Evolutionary conservation across 2,888 invertebrate species (phyloP).

Genomic region (Tenthredo scrophulariae): DNA sequence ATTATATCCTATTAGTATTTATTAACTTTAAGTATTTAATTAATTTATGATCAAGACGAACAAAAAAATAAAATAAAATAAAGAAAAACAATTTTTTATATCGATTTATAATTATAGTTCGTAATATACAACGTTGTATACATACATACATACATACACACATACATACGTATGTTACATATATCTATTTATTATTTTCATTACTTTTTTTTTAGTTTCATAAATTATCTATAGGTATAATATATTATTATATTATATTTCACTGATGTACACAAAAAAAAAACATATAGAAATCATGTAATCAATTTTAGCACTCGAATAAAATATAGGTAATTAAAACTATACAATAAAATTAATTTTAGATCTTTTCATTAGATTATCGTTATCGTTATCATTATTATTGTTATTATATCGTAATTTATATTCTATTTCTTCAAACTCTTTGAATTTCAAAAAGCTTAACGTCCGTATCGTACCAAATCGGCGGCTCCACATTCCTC

Average conservation of each 20-base stretch:
- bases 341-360: conserved; percentile 25
- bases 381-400: not conserved
- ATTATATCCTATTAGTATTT: not conserved
- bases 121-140: not conserved
- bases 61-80: not conserved
- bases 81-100: not conserved
- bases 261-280: not conserved
- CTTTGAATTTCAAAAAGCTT: conserved; percentile 99
- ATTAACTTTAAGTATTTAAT: not conserved
- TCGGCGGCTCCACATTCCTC: conserved; percentile 98
- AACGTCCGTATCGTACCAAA: conserved; percentile 99
- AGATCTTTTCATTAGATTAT: not conserved
- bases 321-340: conserved; percentile 32
- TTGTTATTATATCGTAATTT: not conserved
- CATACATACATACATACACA: not conserved
- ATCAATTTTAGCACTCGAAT: conserved; percentile 32
- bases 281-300: conserved; percentile 14
- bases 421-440: conserved; percentile 81
- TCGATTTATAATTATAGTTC: conserved; percentile 27
- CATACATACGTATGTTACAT: not conserved
- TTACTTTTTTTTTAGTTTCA: not conserved
- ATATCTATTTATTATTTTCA: conserved; percentile 1
- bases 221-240: not conserved
- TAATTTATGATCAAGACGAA: not conserved
- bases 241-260: conserved; percentile 1